phyloP scores from a whole-genome alignment of 2,888 invertebrate genomes.

The Drosophila nigricruria region DNA sequence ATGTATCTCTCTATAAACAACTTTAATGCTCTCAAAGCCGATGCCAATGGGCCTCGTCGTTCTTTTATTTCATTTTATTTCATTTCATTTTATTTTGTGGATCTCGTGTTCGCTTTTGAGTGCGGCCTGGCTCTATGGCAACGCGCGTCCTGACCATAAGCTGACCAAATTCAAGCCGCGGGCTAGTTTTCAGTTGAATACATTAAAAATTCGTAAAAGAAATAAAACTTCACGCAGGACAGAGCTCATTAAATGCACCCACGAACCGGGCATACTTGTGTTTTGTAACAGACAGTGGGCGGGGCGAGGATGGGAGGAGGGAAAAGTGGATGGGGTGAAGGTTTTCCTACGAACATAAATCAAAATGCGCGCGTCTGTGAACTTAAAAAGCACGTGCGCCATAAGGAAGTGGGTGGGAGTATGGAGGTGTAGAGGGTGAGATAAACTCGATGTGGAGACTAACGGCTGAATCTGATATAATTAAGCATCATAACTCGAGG shows the following conservation, averaged over 20 bases:
- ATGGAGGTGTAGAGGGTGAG: background rate
- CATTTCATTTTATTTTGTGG: constrained; percentile 13
- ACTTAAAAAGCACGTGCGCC: constrained; percentile 72
- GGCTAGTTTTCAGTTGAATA: constrained; percentile 69
- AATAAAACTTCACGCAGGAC: constrained; percentile 24
- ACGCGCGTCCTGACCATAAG: constrained; percentile 43
- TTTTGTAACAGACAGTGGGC: background rate
- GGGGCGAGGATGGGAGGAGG: background rate
- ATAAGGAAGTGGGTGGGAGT: constrained; percentile 5
- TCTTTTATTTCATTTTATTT: background rate
- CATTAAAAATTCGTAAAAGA: constrained; percentile 64
- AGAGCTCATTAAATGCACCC: constrained; percentile 62
- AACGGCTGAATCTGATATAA: constrained; percentile 65
- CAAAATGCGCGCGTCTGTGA: constrained; percentile 53
- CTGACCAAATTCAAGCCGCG: constrained; percentile 59
- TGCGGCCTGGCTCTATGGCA: constrained; percentile 13
- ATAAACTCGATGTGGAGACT: constrained; percentile 44
- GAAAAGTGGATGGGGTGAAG: background rate
- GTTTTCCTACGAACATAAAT: constrained; percentile 56
- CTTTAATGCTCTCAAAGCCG: constrained; percentile 58
- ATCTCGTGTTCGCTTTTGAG: constrained; percentile 21
- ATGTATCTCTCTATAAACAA: constrained; percentile 44
- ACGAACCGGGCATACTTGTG: constrained; percentile 40
- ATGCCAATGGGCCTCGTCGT: constrained; percentile 36
- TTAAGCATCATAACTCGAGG: constrained; percentile 77